phyloP scores from a whole-genome alignment of 1,140 invertebrate genomes.

The Archivesica marissinica region DNA sequence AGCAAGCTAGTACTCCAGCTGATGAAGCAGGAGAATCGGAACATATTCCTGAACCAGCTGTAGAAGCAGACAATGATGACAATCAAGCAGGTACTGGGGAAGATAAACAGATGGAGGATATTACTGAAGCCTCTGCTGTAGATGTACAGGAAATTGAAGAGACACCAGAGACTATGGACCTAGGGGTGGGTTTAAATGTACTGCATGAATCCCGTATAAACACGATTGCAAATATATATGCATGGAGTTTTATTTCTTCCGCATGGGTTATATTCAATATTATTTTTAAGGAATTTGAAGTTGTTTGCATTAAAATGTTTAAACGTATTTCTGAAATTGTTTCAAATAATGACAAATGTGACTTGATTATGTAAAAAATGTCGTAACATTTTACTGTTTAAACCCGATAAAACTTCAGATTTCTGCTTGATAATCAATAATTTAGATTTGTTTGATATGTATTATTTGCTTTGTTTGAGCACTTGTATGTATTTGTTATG shows the following conservation, averaged over 20 bases:
- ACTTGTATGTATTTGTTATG: no score
- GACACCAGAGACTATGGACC: constrained; percentile 26
- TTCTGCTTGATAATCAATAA: no score
- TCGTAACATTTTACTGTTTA: no score
- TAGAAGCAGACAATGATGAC: neutral
- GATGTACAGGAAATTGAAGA: neutral
- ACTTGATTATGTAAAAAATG: no score
- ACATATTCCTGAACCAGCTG: neutral
- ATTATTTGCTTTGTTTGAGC: no score
- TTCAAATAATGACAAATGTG: no score
- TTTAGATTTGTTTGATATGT: no score
- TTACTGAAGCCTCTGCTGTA: neutral
- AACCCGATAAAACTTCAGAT: no score
- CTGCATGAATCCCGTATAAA: constrained; percentile 17
- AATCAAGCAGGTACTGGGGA: neutral
- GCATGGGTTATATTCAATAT: constrained; percentile 1
- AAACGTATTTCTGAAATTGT: no score
- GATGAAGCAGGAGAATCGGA: neutral
- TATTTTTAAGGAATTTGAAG: constrained; percentile 20
- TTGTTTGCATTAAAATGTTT: no score
- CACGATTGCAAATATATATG: neutral
- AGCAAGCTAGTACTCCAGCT: neutral
- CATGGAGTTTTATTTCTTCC: constrained; percentile 4
- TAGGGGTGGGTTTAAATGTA: constrained; percentile 48
- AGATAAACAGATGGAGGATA: neutral